These are phyloP conservation scores for Gobiocypris rarus DNA, from an alignment of 2,113 vertebrate species.

Conservation along the genomic window DNA sequence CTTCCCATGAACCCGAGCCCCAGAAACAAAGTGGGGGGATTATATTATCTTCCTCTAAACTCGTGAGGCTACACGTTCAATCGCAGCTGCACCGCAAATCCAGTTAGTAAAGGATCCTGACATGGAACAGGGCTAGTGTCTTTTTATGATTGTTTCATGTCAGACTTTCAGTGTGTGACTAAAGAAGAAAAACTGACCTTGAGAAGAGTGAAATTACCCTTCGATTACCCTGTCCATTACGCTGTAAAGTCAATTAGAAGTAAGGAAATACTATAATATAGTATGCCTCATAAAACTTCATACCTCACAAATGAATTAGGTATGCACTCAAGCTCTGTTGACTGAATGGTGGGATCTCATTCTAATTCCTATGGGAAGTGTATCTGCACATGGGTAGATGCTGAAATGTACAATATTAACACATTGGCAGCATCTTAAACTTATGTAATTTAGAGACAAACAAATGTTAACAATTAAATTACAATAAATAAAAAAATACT, in stretches of 20 bases:
- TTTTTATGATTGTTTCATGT: conserved; percentile 47
- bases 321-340: neutral
- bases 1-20: conserved; percentile 68
- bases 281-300: neutral
- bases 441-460: neutral
- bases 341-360: neutral
- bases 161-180: neutral
- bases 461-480: neutral
- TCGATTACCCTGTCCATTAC: neutral
- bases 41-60: conserved; percentile 63
- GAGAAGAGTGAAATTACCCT: neutral
- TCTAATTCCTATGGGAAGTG: neutral
- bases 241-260: neutral
- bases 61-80: conserved; percentile 52
- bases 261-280: neutral
- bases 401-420: neutral
- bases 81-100: conserved; percentile 55
- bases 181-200: conserved; percentile 33
- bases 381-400: neutral
- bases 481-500: neutral
- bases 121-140: conserved; percentile 33
- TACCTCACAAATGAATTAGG: neutral
- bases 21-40: conserved; percentile 62
- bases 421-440: neutral
- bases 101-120: conserved; percentile 55